A percentile compares a stretch with the other conserved stretches of the same genome.
phyloP scores from a whole-genome alignment of 1,140 invertebrate species.

The Trigoniulus corallinus region DNA sequence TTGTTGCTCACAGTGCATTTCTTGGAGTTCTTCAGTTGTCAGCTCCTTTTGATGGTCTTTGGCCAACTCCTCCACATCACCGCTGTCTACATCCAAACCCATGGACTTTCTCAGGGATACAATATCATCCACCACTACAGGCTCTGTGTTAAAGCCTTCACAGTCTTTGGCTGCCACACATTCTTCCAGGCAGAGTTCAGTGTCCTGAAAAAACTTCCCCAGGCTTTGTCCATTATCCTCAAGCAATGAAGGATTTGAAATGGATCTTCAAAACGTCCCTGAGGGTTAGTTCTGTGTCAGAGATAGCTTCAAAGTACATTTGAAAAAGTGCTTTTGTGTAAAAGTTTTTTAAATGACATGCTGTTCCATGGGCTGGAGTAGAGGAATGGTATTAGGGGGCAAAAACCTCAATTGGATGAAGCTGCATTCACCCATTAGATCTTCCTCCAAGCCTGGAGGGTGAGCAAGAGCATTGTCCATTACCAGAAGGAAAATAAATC shows the following conservation, averaged over 20 bases:
- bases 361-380: constrained; percentile 14
- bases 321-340: constrained; percentile 13
- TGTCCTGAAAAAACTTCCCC: no score
- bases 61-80: no score
- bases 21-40: constrained; percentile 15
- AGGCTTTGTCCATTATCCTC: no score
- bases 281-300: constrained; percentile 12
- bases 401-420: constrained; percentile 14
- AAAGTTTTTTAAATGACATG: constrained; percentile 14
- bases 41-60: constrained; percentile 17
- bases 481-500: no score
- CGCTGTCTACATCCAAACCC: constrained; percentile 17
- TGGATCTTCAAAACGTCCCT: constrained; percentile 15
- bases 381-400: constrained; percentile 11
- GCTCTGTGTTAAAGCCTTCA: constrained; percentile 12
- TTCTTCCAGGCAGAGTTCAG: constrained; percentile 13
- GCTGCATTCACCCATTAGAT: constrained; percentile 9
- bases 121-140: constrained; percentile 16
- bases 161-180: constrained; percentile 13
- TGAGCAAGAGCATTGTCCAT: constrained; percentile 14
- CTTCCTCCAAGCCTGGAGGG: constrained; percentile 6
- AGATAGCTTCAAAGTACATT: constrained; percentile 11
- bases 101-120: constrained; percentile 19
- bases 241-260: constrained; percentile 13
- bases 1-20: constrained; percentile 1